Evolutionary conservation across 2,797 vertebrate species (phyloP).

Genomic region (Telmatherina bonti): DNA sequence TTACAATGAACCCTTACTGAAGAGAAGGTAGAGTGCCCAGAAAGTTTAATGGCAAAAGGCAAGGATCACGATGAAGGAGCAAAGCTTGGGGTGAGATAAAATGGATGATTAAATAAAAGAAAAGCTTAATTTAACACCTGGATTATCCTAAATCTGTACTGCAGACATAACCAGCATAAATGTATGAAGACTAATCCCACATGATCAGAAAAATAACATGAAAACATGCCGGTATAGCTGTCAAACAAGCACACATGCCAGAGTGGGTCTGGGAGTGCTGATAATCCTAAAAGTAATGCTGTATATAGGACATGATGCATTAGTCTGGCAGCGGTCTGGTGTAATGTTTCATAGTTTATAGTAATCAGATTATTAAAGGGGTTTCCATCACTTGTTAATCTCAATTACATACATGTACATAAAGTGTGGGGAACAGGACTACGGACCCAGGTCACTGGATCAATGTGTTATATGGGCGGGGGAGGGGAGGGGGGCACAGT

Average conservation of each 20-base stretch:
- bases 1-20: conserved; percentile 16
- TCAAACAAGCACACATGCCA: conserved; percentile 1
- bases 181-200: not conserved
- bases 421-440: not conserved
- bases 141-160: not conserved
- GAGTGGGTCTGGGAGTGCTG: not conserved
- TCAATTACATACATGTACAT: conserved; percentile 2
- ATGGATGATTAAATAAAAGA: conserved; percentile 46
- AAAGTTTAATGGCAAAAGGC: not conserved
- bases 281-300: conserved; percentile 34
- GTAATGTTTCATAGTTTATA: conserved; percentile 4
- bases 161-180: conserved; percentile 10
- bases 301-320: conserved; percentile 61
- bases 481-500: not conserved
- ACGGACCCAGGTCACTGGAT: not conserved
- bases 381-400: conserved; percentile 51
- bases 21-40: not conserved
- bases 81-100: conserved; percentile 18
- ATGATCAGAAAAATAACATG: not conserved
- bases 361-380: conserved; percentile 67
- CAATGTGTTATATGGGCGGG: not conserved
- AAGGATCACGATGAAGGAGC: not conserved
- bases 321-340: conserved; percentile 29
- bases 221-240: not conserved
- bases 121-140: conserved; percentile 51